phyloP scores from a whole-genome alignment of 1,140 invertebrate genomes.

The Dryas iulia region DNA sequence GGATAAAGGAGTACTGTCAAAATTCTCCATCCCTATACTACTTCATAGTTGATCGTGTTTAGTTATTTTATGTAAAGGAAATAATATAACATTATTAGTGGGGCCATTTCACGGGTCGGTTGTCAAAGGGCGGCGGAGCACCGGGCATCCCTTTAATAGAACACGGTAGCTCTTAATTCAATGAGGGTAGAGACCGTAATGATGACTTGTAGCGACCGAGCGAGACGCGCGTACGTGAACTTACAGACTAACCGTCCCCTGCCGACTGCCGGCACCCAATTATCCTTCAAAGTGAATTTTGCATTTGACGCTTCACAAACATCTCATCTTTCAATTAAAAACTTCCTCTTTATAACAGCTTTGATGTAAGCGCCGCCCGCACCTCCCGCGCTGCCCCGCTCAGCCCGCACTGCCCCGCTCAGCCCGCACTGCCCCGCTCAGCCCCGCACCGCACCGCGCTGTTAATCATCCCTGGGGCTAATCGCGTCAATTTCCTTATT shows the following conservation, averaged over 20 bases:
- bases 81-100: conserved; percentile 35
- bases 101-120: conserved; percentile 29
- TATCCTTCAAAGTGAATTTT: conserved; percentile 24
- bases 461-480: neutral
- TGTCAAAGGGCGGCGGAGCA: conserved; percentile 22
- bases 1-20: neutral
- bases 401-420: neutral
- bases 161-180: conserved; percentile 10
- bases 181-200: conserved; percentile 11
- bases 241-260: conserved; percentile 7
- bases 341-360: conserved; percentile 14
- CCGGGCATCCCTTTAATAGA: conserved; percentile 4
- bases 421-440: neutral
- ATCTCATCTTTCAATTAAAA: conserved; percentile 19
- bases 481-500: conserved; percentile 2
- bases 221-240: conserved; percentile 11
- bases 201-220: neutral
- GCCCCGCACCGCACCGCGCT: neutral
- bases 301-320: conserved; percentile 16
- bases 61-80: conserved; percentile 20
- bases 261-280: neutral
- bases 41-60: neutral
- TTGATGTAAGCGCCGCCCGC: neutral
- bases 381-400: neutral
- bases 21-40: neutral